These are phyloP conservation scores for Caenorhabditis brenneri DNA, from an alignment of 1,140 invertebrate genomes.

Conservation along the genomic window DNA sequence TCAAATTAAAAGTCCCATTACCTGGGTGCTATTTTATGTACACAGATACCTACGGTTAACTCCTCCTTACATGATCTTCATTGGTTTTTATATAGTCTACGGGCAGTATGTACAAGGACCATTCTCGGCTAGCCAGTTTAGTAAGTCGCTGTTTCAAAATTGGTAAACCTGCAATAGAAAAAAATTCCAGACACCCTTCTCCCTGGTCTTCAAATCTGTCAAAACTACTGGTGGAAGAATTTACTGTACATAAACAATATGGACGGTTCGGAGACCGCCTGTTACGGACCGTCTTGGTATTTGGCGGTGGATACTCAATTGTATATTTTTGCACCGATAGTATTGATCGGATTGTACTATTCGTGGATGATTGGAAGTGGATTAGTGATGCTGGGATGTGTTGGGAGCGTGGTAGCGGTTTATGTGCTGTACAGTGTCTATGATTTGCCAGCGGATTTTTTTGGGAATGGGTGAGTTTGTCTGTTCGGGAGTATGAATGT, in stretches of 20 bases:
- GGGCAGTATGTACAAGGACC: slow-evolving; percentile 61
- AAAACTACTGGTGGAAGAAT: slow-evolving; percentile 73
- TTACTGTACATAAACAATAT: slow-evolving; percentile 73
- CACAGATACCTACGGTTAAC: slow-evolving; percentile 55
- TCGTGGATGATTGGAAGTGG: neutral
- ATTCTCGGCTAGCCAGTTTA: neutral
- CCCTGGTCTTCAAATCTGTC: slow-evolving; percentile 67
- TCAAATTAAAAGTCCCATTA: slow-evolving; percentile 40
- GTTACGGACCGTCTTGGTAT: neutral
- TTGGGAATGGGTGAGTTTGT: slow-evolving; percentile 18
- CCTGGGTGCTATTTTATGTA: slow-evolving; percentile 52
- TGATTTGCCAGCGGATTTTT: slow-evolving; percentile 27
- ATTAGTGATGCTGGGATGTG: neutral
- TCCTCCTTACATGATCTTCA: slow-evolving; percentile 54
- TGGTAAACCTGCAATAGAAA: neutral
- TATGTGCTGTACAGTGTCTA: neutral
- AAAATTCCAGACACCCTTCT: neutral
- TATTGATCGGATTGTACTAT: neutral
- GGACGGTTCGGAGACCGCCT: slow-evolving; percentile 51
- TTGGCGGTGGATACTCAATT: neutral
- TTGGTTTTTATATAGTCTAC: slow-evolving; percentile 65
- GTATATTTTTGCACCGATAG: neutral
- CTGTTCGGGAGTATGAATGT: neutral
- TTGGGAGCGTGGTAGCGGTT: neutral
- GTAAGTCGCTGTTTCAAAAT: neutral